Percentiles rank a stretch among this genome's conserved stretches.
Evolutionary conservation across 2,797 vertebrate genomes (phyloP).

Genomic region (Neostethus bicornis): DNA sequence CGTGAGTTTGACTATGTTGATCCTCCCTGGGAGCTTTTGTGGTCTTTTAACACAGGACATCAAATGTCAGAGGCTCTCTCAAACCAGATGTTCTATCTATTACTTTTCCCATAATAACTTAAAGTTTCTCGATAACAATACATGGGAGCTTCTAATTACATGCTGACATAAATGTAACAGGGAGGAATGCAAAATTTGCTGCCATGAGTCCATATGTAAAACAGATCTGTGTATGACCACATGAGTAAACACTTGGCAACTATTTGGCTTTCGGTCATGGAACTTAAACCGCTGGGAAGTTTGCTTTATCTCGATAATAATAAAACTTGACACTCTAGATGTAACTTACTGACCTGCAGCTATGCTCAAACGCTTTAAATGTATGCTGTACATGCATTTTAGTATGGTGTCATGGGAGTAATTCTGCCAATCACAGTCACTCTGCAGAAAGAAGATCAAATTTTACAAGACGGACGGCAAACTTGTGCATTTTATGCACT

Average conservation of each 20-base stretch:
- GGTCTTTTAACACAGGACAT: constrained; percentile 53
- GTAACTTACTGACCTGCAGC: not conserved
- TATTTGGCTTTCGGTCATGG: constrained; percentile 5
- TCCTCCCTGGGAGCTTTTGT: constrained; percentile 44
- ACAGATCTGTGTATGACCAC: constrained; percentile 55
- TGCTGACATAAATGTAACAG: constrained; percentile 51
- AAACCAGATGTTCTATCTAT: constrained; percentile 64
- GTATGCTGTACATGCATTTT: not conserved
- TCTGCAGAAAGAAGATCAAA: not conserved
- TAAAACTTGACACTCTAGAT: constrained; percentile 1
- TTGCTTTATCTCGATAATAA: not conserved
- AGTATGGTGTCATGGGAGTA: not conserved
- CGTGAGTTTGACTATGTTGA: constrained; percentile 43
- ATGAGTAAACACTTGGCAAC: constrained; percentile 24
- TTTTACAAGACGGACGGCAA: not conserved
- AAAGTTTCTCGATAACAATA: constrained; percentile 47
- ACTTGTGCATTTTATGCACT: not conserved
- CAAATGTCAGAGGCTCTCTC: constrained; percentile 52
- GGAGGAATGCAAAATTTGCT: constrained; percentile 46
- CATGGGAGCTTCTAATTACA: constrained; percentile 54
- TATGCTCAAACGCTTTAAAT: not conserved
- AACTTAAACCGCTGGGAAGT: constrained; percentile 15
- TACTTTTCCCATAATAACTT: constrained; percentile 45
- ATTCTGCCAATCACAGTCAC: not conserved
- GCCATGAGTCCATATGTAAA: constrained; percentile 39